Conservation (phyloP, 2,797 vertebrate genomes). For the Aphelocoma californica region DNA sequence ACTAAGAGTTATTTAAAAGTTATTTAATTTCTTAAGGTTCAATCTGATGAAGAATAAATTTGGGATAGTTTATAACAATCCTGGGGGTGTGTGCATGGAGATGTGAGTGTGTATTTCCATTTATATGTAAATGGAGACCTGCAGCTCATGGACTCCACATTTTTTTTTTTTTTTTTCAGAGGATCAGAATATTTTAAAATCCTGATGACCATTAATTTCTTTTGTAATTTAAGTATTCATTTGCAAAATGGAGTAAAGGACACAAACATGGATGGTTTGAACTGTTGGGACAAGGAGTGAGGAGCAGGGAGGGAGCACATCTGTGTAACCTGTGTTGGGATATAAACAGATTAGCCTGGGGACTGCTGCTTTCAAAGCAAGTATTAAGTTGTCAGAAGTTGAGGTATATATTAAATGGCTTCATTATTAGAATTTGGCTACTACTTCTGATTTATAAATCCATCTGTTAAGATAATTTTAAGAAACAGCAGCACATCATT, state of each 20-base stretch:
- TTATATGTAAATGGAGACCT: slow-evolving; percentile 54
- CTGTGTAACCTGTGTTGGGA: background rate
- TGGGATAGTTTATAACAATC: background rate
- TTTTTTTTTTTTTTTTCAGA: background rate
- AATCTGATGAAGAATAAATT: background rate
- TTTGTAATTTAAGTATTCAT: slow-evolving; percentile 3
- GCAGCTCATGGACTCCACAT: background rate
- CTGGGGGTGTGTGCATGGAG: background rate
- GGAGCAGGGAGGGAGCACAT: slow-evolving; percentile 6
- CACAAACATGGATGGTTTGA: background rate
- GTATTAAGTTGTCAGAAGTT: slow-evolving; percentile 63
- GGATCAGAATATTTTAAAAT: slow-evolving; percentile 26
- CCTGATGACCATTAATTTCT: slow-evolving; percentile 42
- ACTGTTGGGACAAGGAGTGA: background rate
- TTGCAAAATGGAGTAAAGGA: slow-evolving; percentile 1
- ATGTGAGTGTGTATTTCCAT: slow-evolving; percentile 14
- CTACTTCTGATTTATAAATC: slow-evolving; percentile 67
- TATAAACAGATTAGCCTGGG: slow-evolving; percentile 68
- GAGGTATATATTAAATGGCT: slow-evolving; percentile 62
- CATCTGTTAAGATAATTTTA: slow-evolving; percentile 62
- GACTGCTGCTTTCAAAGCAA: slow-evolving; percentile 68
- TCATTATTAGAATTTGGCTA: slow-evolving; percentile 71
- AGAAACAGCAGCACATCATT: slow-evolving; percentile 45
- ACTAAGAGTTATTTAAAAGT: background rate
- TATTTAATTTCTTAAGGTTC: slow-evolving; percentile 16